Conservation (phyloP, 2,797 vertebrate species). For the Hafferia zeledoni region DNA sequence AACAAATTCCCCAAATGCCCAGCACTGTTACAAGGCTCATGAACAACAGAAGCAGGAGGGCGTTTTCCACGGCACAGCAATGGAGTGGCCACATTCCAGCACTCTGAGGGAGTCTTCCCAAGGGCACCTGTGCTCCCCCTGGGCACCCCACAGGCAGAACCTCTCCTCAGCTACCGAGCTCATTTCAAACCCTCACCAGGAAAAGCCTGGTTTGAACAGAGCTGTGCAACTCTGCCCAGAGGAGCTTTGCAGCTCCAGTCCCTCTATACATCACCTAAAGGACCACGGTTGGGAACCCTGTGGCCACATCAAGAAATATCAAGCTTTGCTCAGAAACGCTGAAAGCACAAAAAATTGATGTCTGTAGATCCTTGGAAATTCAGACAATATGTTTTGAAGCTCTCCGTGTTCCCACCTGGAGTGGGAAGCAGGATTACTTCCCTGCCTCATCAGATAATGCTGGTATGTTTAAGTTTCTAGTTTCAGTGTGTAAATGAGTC, state of each 20-base stretch:
- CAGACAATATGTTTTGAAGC: background rate
- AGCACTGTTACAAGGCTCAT: background rate
- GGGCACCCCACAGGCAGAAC: background rate
- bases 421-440: background rate
- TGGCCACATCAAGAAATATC: background rate
- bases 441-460: background rate
- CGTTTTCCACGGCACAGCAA: background rate
- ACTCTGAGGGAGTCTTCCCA: background rate
- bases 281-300: background rate
- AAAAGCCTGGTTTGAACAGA: background rate
- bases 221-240: background rate
- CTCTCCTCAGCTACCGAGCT: background rate
- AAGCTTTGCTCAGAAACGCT: background rate
- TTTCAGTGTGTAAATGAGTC: background rate
- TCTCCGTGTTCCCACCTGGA: background rate
- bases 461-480: background rate
- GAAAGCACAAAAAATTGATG: fast-evolving
- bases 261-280: background rate
- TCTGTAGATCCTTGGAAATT: background rate
- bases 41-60: background rate
- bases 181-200: background rate
- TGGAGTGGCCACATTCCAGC: background rate
- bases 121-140: background rate
- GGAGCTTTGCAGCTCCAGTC: background rate
- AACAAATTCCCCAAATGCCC: background rate